A percentile compares a stretch with the other conserved stretches of the same genome.
phyloP scores from a whole-genome alignment of 2,113 vertebrate species.

The Chaetodon auriga region DNA sequence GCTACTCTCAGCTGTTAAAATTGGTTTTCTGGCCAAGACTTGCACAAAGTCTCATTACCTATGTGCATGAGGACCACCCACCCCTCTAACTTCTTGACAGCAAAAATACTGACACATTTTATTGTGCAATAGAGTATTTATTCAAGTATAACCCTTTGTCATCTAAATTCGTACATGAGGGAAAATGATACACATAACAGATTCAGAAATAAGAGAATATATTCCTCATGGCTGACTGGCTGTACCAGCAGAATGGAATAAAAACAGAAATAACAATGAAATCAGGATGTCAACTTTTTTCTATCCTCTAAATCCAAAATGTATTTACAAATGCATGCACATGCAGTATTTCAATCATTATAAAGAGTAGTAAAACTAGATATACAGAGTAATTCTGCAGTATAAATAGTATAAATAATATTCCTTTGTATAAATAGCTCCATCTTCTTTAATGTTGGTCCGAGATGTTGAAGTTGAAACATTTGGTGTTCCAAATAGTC shows the following conservation, averaged over 20 bases:
- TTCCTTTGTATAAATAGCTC: slow-evolving; percentile 76
- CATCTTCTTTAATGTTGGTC: slow-evolving; percentile 37
- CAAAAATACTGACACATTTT: slow-evolving; percentile 3
- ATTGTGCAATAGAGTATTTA: slow-evolving; percentile 54
- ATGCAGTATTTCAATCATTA: slow-evolving; percentile 70
- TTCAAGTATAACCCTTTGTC: slow-evolving; percentile 65
- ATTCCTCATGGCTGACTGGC: background rate
- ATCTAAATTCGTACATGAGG: slow-evolving; percentile 7
- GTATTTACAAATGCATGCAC: slow-evolving; percentile 78
- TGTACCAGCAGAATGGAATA: slow-evolving; percentile 24
- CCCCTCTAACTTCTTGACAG: background rate
- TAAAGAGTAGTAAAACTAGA: slow-evolving; percentile 78
- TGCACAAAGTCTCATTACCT: too few species aligned
- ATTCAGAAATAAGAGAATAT: background rate
- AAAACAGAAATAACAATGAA: background rate
- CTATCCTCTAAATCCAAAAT: slow-evolving; percentile 14
- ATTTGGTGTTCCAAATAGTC: slow-evolving; percentile 36
- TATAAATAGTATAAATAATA: slow-evolving; percentile 87
- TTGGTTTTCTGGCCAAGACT: too few species aligned
- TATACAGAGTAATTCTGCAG: slow-evolving; percentile 68
- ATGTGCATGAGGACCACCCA: too few species aligned
- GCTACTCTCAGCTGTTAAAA: too few species aligned
- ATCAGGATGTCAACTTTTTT: slow-evolving; percentile 26
- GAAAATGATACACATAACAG: slow-evolving; percentile 11
- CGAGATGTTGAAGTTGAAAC: slow-evolving; percentile 41